These are phyloP conservation scores for Rhizoglyphus robini DNA, from an alignment of 1,140 invertebrate species.

Conservation along the genomic window DNA sequence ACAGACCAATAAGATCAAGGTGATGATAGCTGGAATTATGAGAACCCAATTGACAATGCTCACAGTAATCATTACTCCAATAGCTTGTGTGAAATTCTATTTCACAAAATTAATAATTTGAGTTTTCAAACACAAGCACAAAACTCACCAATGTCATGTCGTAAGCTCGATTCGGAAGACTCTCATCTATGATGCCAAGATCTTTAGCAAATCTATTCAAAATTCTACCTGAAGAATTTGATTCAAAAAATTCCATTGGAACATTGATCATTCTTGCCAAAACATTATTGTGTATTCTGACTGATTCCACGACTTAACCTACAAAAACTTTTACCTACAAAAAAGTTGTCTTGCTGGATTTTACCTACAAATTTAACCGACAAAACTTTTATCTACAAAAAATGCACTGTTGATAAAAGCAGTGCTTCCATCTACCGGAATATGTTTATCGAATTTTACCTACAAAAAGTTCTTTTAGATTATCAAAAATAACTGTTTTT, in stretches of 20 bases:
- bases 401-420: too few relatives aligned
- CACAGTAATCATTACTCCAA: conserved; percentile 17
- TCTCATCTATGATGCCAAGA: conserved; percentile 26
- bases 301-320: conserved; percentile 60
- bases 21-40: conserved; percentile 48
- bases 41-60: conserved; percentile 34
- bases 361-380: too few relatives aligned
- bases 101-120: conserved; percentile 54
- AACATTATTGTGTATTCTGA: conserved; percentile 75
- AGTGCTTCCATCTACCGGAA: too few relatives aligned
- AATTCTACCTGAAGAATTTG: conserved; percentile 48
- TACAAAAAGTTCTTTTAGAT: too few relatives aligned
- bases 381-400: too few relatives aligned
- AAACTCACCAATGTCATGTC: conserved; percentile 34
- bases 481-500: too few relatives aligned
- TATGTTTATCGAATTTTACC: too few relatives aligned
- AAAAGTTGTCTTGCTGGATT: too few relatives aligned
- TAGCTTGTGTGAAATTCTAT: conserved; percentile 16
- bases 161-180: conserved; percentile 63
- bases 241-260: conserved; percentile 74
- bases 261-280: conserved; percentile 61
- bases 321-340: too few relatives aligned
- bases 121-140: background rate
- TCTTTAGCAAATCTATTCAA: conserved; percentile 28
- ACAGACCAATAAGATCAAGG: conserved; percentile 41